Conservation (phyloP, 2,797 vertebrate genomes). For the Prionace glauca region DNA sequence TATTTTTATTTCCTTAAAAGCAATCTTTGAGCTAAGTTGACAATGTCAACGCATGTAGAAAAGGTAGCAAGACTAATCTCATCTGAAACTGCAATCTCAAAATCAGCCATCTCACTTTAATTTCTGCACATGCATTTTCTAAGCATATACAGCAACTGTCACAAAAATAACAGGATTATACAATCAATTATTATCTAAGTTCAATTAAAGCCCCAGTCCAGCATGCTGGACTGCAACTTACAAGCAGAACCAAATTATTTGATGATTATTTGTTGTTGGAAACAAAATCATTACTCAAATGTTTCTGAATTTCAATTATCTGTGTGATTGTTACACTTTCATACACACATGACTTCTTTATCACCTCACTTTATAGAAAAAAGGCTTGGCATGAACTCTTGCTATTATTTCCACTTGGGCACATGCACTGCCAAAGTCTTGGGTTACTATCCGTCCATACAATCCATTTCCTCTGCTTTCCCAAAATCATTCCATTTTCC, state of each 20-base stretch:
- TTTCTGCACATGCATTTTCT: not conserved
- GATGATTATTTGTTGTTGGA: not conserved
- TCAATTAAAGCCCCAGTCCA: not conserved
- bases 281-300: not conserved
- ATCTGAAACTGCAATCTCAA: not conserved
- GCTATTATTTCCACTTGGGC: not conserved
- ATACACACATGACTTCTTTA: not conserved
- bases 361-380: not conserved
- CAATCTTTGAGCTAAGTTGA: not conserved
- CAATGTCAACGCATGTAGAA: not conserved
- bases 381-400: not conserved
- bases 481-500: not conserved
- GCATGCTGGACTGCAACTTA: not conserved
- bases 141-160: not conserved
- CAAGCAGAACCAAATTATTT: not conserved
- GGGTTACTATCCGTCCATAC: not conserved
- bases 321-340: not conserved
- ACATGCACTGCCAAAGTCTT: not conserved
- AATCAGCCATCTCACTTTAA: not conserved
- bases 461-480: not conserved
- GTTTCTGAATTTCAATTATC: not conserved
- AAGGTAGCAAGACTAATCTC: not conserved
- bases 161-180: conserved; percentile 2
- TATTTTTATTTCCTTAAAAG: not conserved
- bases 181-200: conserved; percentile 22